Evolutionary conservation across 2,113 vertebrate genomes (phyloP).

Genomic region (Rissa tridactyla): DNA sequence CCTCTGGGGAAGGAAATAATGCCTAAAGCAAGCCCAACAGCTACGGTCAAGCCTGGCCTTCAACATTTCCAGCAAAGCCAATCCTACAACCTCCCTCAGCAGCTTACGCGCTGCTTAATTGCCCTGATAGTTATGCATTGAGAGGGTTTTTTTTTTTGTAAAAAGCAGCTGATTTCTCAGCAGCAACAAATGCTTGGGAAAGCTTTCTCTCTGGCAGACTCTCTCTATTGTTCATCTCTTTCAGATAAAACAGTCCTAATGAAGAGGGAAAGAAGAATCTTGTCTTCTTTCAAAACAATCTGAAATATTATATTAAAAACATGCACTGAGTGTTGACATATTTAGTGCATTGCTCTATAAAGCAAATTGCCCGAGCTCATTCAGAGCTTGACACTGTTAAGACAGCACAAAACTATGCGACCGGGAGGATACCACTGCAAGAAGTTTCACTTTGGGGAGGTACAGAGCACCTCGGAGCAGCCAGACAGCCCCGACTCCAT

Average conservation of each 20-base stretch:
- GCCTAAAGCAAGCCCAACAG: neutral
- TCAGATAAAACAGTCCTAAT: constrained; percentile 26
- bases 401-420: neutral
- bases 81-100: neutral
- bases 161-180: constrained; percentile 44
- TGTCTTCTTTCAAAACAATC: constrained; percentile 61
- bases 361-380: constrained; percentile 31
- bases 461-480: neutral
- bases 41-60: neutral
- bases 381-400: constrained; percentile 37
- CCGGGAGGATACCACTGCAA: neutral
- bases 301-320: constrained; percentile 59
- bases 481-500: neutral
- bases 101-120: neutral
- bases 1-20: neutral
- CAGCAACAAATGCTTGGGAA: constrained; percentile 40
- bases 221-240: constrained; percentile 54
- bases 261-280: constrained; percentile 53
- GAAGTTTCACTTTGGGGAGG: neutral
- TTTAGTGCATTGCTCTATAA: constrained; percentile 43
- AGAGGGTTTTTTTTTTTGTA: neutral
- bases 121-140: constrained; percentile 15
- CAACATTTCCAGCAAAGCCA: neutral
- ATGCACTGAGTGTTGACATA: constrained; percentile 41
- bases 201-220: constrained; percentile 36